Evolutionary conservation across 37 sponge, comb jelly and placozoan genomes (phyloP), one percentile per base, ranked within the genome.

Genomic region (Cliona cf. orientalis): DNA sequence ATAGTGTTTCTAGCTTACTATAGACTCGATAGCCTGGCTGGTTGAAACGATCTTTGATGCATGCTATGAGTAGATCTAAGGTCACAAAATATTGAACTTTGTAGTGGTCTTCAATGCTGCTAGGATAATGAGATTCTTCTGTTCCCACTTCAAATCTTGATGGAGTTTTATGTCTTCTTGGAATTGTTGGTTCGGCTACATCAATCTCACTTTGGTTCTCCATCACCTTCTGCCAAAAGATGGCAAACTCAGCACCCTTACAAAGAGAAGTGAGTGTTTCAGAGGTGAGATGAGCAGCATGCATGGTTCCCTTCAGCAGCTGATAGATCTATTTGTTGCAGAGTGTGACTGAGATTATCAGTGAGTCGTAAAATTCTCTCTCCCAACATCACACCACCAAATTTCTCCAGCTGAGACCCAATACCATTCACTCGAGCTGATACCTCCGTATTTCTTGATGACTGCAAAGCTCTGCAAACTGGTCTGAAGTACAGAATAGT

Each of bases 311-410:
- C 86, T 38, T 79, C 80, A 49, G 80, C 80, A 53, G 87, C 87
- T 39, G 80, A 79, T 53, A 71, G 21, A 28, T 33, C 6, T 25
- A 62, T 31, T 9, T 79, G 34, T 41, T 86, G 87, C 7, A 86
- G 58, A 1, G 80, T 66, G 46, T 46, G 66, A 57, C 87, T 86
- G 38, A 86, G 80, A 42, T 86, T 86, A 53, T 86, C 87, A 72
- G 77, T 68, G 25, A 44, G 39, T 7, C 59, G 58, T 35, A 84
- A 40, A 3, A 75, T 19, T 11, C 37, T n/a, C 32, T 66, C 69
- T 26, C 77, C 69, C 28, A 84, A 41, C 46, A 37, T 34, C 1
- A 66, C 42, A 17, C 85, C 70, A 49, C 81, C 60, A 70, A 88
- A 88, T 32, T 56, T 80, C 23, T 17, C 35, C 83, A 88, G 70